Evolutionary conservation across 2,797 vertebrate genomes (phyloP).

Genomic region (Amblyopsis hoosieri): DNA sequence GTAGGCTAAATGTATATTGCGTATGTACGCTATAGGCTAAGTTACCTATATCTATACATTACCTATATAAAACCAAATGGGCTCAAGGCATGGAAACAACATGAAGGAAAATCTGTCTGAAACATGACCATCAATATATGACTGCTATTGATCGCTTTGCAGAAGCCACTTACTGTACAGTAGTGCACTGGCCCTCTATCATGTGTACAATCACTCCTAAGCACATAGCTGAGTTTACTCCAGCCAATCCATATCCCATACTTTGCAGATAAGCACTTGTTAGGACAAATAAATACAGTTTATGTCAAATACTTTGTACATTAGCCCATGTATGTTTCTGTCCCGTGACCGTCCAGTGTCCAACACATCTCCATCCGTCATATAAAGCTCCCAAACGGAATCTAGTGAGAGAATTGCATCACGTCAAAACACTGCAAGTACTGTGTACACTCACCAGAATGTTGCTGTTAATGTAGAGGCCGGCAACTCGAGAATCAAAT

Average conservation of each 20-base stretch:
- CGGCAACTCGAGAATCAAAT: slow-evolving; percentile 33
- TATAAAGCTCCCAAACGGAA: neutral
- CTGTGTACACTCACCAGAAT: slow-evolving; percentile 56
- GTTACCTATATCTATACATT: too few species aligned
- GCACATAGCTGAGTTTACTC: neutral
- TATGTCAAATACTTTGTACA: too few species aligned
- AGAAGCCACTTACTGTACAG: slow-evolving; percentile 16
- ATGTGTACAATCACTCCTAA: slow-evolving; percentile 20
- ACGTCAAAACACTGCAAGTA: neutral
- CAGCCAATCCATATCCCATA: neutral
- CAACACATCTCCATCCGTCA: slow-evolving; percentile 6
- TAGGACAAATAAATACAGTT: neutral
- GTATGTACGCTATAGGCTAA: too few species aligned
- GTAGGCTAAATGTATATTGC: too few species aligned
- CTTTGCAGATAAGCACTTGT: neutral
- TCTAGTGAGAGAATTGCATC: neutral
- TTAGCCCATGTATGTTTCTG: neutral
- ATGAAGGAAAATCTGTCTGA: slow-evolving; percentile 15
- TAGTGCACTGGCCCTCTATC: slow-evolving; percentile 20
- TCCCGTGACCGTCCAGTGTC: neutral
- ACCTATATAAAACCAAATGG: neutral
- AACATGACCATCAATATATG: slow-evolving; percentile 16
- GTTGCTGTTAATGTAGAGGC: slow-evolving; percentile 16
- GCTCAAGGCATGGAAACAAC: neutral
- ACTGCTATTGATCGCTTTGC: slow-evolving; percentile 19